Conservation (phyloP, 2,113 vertebrate genomes). For the Setophaga coronata region DNA sequence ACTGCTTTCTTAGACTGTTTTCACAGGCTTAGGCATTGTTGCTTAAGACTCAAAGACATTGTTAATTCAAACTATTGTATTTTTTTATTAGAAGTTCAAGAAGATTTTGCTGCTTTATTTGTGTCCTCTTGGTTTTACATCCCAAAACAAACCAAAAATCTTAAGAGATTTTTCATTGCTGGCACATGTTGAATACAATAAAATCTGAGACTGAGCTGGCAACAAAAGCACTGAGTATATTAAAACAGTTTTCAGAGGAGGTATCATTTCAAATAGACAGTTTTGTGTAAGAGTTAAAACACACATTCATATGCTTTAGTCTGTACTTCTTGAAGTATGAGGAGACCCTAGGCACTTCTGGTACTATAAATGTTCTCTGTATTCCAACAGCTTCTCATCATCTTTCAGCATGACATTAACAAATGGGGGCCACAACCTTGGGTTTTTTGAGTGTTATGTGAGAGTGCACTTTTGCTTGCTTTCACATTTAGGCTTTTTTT, state of each 20-base stretch:
- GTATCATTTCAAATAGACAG: neutral
- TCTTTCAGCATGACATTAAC: neutral
- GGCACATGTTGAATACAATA: neutral
- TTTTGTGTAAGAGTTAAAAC: neutral
- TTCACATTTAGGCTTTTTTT: neutral
- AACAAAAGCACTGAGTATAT: neutral
- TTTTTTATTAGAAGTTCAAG: neutral
- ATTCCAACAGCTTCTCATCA: neutral
- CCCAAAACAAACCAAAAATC: neutral
- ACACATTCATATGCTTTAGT: neutral
- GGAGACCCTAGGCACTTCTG: neutral
- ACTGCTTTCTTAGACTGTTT: neutral
- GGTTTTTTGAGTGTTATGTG: neutral
- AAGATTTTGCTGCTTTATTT: neutral
- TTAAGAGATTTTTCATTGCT: accelerated
- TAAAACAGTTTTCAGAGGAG: neutral
- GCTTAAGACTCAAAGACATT: neutral
- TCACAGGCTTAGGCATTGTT: neutral
- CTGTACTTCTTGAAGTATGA: neutral
- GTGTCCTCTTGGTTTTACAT: neutral
- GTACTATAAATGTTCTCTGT: neutral
- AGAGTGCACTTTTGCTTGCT: neutral
- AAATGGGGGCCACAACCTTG: neutral
- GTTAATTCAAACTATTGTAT: neutral
- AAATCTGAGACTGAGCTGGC: neutral